Evolutionary conservation across 2,888 invertebrate genomes (phyloP).

Genomic region (Zeuzera pyrina): DNA sequence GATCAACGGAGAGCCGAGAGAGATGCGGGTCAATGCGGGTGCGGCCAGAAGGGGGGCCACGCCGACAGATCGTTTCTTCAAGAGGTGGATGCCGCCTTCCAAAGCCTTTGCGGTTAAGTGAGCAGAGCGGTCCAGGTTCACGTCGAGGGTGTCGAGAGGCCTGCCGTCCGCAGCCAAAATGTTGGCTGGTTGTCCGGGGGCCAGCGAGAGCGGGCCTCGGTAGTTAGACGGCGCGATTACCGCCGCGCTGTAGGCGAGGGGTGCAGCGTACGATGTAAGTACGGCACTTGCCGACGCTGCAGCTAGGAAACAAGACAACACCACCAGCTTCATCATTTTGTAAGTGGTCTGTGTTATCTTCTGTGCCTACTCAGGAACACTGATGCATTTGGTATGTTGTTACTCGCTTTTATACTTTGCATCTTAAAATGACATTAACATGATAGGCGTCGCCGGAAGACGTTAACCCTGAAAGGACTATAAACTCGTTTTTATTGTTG

Average conservation of each 20-base stretch:
- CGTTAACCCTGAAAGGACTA: slow-evolving; percentile 39
- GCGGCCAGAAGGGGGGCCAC: slow-evolving; percentile 16
- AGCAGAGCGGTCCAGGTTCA: slow-evolving; percentile 57
- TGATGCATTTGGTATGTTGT: slow-evolving; percentile 34
- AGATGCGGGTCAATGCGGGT: slow-evolving; percentile 12
- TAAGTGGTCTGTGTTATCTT: slow-evolving; percentile 58
- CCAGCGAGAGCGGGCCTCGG: slow-evolving; percentile 55
- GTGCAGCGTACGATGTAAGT: slow-evolving; percentile 19
- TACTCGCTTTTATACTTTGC: slow-evolving; percentile 40
- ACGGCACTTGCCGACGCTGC: slow-evolving; percentile 46
- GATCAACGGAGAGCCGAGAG: slow-evolving; percentile 40
- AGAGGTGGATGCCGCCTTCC: slow-evolving; percentile 33
- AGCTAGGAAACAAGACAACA: slow-evolving; percentile 75
- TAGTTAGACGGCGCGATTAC: slow-evolving; percentile 36
- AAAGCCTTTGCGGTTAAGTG: slow-evolving; percentile 52
- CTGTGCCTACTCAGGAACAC: slow-evolving; percentile 38
- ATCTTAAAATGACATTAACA: slow-evolving; percentile 18
- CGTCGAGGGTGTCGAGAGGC: slow-evolving; percentile 58
- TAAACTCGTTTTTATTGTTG: too few relatives aligned
- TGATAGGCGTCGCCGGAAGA: slow-evolving; percentile 39
- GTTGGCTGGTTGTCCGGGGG: slow-evolving; percentile 59
- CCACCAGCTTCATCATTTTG: slow-evolving; percentile 71
- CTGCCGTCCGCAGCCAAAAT: slow-evolving; percentile 54
- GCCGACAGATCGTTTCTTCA: slow-evolving; percentile 37
- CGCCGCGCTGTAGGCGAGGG: slow-evolving; percentile 28